phyloP scores from a whole-genome alignment of 2,888 invertebrate species.

The Sturmia bella region DNA sequence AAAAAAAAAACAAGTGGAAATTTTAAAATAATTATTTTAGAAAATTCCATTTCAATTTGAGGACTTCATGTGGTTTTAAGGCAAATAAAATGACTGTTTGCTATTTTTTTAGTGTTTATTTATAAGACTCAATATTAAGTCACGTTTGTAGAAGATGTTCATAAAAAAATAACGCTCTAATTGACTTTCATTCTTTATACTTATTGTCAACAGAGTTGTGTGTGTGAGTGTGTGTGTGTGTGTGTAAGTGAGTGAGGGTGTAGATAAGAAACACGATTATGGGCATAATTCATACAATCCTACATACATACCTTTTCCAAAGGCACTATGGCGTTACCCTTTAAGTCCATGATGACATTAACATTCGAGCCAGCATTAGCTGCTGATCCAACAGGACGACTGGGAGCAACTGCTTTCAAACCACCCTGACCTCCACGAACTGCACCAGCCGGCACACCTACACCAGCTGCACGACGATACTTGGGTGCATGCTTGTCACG shows the following conservation, averaged over 20 bases:
- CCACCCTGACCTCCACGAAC: conserved; percentile 61
- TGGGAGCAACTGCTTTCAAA: conserved; percentile 72
- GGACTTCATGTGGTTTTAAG: no score
- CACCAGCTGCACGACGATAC: conserved; percentile 80
- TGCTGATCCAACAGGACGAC: conserved; percentile 72
- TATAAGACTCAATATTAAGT: neutral
- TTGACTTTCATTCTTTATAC: conserved; percentile 13
- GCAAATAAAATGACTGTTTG: no score
- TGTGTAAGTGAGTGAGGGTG: neutral
- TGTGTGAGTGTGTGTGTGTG: neutral
- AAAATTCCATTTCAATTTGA: no score
- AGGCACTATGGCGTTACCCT: conserved; percentile 84
- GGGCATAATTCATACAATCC: conserved; percentile 73
- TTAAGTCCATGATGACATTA: conserved; percentile 67
- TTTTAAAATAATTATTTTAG: no score
- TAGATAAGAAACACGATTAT: neutral
- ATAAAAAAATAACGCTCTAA: neutral
- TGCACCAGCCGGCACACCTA: conserved; percentile 79
- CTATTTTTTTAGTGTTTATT: no score
- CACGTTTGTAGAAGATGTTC: conserved; percentile 16
- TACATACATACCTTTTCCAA: conserved; percentile 85
- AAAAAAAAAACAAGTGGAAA: neutral
- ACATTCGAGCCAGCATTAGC: conserved; percentile 50
- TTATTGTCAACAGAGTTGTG: neutral
- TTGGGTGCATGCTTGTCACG: conserved; percentile 82